Evolutionary conservation across 2,797 vertebrate species (phyloP), one percentile per base, ranked within the genome.

Genomic region (Coregonus ussuriensis): DNA sequence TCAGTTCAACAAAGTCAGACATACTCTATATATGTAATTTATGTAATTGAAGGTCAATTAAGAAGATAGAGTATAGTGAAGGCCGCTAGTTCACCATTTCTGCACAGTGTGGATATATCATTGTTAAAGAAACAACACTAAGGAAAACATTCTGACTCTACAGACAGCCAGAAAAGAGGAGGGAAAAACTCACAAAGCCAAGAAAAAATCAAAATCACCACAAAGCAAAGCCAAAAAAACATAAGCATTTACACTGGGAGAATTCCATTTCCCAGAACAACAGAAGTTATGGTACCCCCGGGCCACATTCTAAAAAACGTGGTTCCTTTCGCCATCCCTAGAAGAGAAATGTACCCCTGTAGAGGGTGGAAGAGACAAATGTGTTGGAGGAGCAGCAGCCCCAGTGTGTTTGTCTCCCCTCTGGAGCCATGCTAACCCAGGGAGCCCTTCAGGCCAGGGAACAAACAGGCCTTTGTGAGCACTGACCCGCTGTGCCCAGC

Each of bases 391-490:
- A 92, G 92, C 84, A 75, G 92, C 85, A 74, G 84, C 85, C 85
- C 82, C 79, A 65, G 87, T 84, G 87, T 72, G 87, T 91, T 88
- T 89, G 88, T 84, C 87, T 91, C 85, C 88, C 88, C 87, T 90
- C 89, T 91, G 88, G 91, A 93, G 89, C 94, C 93, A 90, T 87
- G 90, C 80, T 85, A 93, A 93, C 95, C 95, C 91, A 84, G 94
- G 93, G 93, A 96, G 93, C 92, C 95, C 91, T 93, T 88, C 85
- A 91, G 92, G 93, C 95, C 95, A 78, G 89, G 76, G 91, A 95
- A 97, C 94, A 97, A 96, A 94, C 92, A 90, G 84, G 79, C 79
- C 93, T 96, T 93, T 96, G 94, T 96, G 87, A 91, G 88, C 88
- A 81, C 82, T 87, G 90, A 92, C 91, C 92, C 87, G 81, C 86